A percentile compares a stretch with the other conserved stretches of the same genome.
Evolutionary conservation across 2,888 invertebrate species (phyloP).

Genomic region (Luffia ferchaultella): DNA sequence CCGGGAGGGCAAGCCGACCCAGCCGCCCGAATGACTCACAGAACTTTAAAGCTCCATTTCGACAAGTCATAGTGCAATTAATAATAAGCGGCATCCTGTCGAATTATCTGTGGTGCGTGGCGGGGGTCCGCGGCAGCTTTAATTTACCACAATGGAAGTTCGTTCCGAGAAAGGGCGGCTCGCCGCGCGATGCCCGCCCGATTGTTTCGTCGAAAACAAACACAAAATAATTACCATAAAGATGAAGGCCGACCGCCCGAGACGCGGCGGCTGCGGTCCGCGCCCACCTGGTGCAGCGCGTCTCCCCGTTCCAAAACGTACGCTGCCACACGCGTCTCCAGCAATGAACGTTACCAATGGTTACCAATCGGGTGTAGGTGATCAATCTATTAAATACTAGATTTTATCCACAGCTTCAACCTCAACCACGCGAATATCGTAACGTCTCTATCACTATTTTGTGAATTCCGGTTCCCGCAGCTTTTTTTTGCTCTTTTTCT

Average conservation of each 20-base stretch:
- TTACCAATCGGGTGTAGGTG: too few relatives aligned
- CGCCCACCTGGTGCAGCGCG: slow-evolving; percentile 55
- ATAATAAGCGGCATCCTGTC: slow-evolving; percentile 67
- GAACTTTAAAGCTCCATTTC: slow-evolving; percentile 58
- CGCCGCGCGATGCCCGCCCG: slow-evolving; percentile 42
- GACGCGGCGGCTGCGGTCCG: slow-evolving; percentile 33
- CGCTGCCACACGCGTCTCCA: slow-evolving; percentile 19
- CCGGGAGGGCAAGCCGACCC: slow-evolving; percentile 24
- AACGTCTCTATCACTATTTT: too few relatives aligned
- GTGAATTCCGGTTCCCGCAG: too few relatives aligned
- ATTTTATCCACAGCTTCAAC: too few relatives aligned
- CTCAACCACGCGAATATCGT: too few relatives aligned
- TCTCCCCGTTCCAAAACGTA: slow-evolving; percentile 20
- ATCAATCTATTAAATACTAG: too few relatives aligned
- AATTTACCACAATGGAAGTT: slow-evolving; percentile 65
- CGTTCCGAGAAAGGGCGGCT: slow-evolving; percentile 60
- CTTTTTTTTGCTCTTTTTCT: too few relatives aligned
- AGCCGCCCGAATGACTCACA: slow-evolving; percentile 62
- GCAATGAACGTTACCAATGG: too few relatives aligned
- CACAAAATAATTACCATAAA: slow-evolving; percentile 68
- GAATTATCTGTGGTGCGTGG: slow-evolving; percentile 62
- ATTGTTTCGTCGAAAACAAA: slow-evolving; percentile 64
- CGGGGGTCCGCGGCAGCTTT: slow-evolving; percentile 64
- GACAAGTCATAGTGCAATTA: slow-evolving; percentile 68
- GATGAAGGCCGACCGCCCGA: slow-evolving; percentile 64